These are phyloP conservation scores for Nilaparvata lugens DNA, from an alignment of 1,140 invertebrate genomes.

Conservation along the genomic window DNA sequence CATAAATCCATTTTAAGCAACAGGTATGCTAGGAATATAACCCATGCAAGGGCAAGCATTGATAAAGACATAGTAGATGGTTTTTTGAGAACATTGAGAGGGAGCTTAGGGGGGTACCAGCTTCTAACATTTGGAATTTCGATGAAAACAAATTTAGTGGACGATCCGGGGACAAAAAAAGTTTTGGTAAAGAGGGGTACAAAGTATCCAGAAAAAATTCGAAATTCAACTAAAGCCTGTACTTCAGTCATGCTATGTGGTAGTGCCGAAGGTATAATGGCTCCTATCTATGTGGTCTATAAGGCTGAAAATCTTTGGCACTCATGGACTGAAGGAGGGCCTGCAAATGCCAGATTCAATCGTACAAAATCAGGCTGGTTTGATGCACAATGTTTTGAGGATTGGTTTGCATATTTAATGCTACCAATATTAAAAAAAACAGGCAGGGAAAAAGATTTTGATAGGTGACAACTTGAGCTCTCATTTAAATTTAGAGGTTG, in stretches of 20 bases:
- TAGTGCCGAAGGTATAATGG: constrained; percentile 16
- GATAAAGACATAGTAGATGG: not conserved
- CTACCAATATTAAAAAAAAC: constrained; percentile 27
- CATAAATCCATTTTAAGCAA: constrained; percentile 8
- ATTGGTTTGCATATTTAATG: constrained; percentile 23
- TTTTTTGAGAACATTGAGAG: constrained; percentile 13
- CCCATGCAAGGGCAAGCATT: not conserved
- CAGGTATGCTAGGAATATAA: not conserved
- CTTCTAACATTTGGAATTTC: constrained; percentile 34
- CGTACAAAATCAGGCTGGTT: constrained; percentile 32
- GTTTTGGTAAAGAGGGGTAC: constrained; percentile 15
- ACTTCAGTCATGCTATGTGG: constrained; percentile 22
- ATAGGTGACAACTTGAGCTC: constrained; percentile 35
- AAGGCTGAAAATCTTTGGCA: constrained; percentile 32
- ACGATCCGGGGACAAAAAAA: constrained; percentile 31
- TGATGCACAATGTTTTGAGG: constrained; percentile 27
- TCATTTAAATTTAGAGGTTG: constrained; percentile 32
- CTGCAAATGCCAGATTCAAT: constrained; percentile 28
- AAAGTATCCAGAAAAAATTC: constrained; percentile 19
- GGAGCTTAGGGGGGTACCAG: constrained; percentile 28
- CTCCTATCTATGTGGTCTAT: constrained; percentile 35
- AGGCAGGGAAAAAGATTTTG: constrained; percentile 28
- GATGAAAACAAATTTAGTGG: constrained; percentile 37
- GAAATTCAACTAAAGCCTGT: constrained; percentile 15
- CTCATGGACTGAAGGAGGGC: constrained; percentile 32